A percentile compares a stretch with the other conserved stretches of the same genome.
Conservation (phyloP, 2,113 vertebrate species). For the Pachypanchax playfairii region DNA sequence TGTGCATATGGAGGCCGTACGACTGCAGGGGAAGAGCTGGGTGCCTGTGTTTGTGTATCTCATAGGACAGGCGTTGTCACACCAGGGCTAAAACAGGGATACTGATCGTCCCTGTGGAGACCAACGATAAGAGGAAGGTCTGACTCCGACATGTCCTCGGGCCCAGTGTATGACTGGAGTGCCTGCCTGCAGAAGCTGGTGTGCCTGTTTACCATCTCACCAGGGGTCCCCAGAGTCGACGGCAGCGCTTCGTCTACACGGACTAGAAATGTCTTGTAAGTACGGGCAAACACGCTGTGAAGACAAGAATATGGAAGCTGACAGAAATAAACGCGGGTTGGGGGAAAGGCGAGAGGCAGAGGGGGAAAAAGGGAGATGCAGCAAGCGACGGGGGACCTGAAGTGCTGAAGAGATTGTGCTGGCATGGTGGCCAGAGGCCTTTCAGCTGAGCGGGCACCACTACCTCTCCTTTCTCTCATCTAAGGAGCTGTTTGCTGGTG, state of each 20-base stretch:
- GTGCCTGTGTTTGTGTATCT: slow-evolving; percentile 63
- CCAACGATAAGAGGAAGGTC: slow-evolving; percentile 65
- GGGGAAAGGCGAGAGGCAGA: slow-evolving; percentile 65
- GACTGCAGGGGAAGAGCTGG: slow-evolving; percentile 56
- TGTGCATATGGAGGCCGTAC: slow-evolving; percentile 78
- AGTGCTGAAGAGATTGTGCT: slow-evolving; percentile 77
- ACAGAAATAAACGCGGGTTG: slow-evolving; percentile 80
- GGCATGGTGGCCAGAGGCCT: slow-evolving; percentile 80
- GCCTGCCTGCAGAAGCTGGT: slow-evolving; percentile 69
- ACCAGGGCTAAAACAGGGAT: slow-evolving; percentile 60
- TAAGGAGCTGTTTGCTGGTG: slow-evolving; percentile 58
- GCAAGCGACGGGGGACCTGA: slow-evolving; percentile 59
- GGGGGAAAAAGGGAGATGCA: slow-evolving; percentile 50
- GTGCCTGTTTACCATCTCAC: slow-evolving; percentile 76
- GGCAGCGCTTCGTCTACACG: slow-evolving; percentile 59
- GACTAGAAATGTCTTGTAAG: slow-evolving; percentile 73
- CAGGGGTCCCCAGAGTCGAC: slow-evolving; percentile 63
- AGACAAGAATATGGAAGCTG: slow-evolving; percentile 84
- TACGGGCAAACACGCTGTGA: slow-evolving; percentile 74
- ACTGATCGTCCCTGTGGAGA: slow-evolving; percentile 70
- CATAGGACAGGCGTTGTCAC: slow-evolving; percentile 74
- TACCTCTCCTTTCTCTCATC: slow-evolving; percentile 52
- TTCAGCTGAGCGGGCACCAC: slow-evolving; percentile 62
- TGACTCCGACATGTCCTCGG: slow-evolving; percentile 61
- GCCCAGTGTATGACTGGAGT: slow-evolving; percentile 45